phyloP scores from a whole-genome alignment of 2,797 vertebrate genomes.

The Melanotaenia maccullochi region DNA sequence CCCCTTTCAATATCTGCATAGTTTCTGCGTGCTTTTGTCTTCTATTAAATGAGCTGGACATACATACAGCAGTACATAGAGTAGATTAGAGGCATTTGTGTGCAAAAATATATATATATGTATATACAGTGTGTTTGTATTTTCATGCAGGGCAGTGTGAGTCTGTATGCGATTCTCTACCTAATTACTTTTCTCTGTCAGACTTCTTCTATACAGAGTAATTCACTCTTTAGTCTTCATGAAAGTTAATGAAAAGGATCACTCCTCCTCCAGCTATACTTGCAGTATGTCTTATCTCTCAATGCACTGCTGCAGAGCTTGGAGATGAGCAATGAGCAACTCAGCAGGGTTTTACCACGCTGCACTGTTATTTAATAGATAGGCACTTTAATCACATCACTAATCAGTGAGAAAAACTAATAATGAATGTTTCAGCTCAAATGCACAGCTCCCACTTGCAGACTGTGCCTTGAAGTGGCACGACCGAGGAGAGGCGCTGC shows the following conservation, averaged over 20 bases:
- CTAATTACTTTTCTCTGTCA: constrained; percentile 46
- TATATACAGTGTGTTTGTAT: constrained; percentile 8
- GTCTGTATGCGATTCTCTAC: constrained; percentile 17
- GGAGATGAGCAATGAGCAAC: constrained; percentile 58
- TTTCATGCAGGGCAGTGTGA: constrained; percentile 22
- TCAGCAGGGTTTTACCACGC: constrained; percentile 47
- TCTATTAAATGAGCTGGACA: constrained; percentile 24
- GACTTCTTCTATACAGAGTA: constrained; percentile 44
- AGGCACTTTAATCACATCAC: constrained; percentile 58
- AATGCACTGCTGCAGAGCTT: constrained; percentile 52
- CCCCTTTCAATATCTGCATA: constrained; percentile 25
- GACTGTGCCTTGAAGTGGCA: constrained; percentile 45
- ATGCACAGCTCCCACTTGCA: constrained; percentile 28
- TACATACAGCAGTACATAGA: constrained; percentile 23
- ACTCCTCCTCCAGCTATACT: constrained; percentile 42
- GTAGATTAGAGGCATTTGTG: constrained; percentile 37
- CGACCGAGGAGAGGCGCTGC: constrained; percentile 20
- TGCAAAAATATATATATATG: neutral
- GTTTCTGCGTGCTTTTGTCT: constrained; percentile 36
- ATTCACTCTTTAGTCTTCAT: constrained; percentile 69
- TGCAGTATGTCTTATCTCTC: constrained; percentile 47
- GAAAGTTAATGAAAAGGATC: constrained; percentile 70
- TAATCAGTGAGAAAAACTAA: constrained; percentile 62
- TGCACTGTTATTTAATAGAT: constrained; percentile 54
- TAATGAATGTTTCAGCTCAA: constrained; percentile 53